Evolutionary conservation across 2,113 vertebrate genomes (phyloP), one percentile per base, ranked within the genome.

Genomic region (Silurus asotus): DNA sequence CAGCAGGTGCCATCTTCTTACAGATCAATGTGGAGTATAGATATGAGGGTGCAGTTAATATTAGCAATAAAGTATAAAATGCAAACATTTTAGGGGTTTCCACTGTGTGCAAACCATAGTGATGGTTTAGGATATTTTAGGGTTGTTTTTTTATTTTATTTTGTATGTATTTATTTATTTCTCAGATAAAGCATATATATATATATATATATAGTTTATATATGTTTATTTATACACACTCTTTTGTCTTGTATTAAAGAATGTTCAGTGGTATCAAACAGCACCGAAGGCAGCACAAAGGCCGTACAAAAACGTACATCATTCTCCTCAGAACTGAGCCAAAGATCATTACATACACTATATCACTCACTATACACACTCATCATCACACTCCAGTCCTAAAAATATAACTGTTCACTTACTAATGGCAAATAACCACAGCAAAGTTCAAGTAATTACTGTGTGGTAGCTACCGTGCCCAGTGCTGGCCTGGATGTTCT

Each of bases 61-160:
- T 88, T 69, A 88, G 83, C 64, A 37, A 72, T 64, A 64, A 80
- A 58, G 37, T 83, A 86, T 79, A 81, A 77, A 88, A 84, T 77
- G 84, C 53, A 83, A 55, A 78, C 74, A 81, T 81, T 84, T 86
- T 83, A 80, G 83, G 51, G 25, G 14, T 17, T 55, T 69, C 17
- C 14, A 6, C 6, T 78, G 20, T 82, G 49, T 55, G 49, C 19
- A 23, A 65, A 72, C 62, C 48, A 56, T 58, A 72, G 53, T 69
- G 76, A n/a, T 10, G 53, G 62, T 62, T 79, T 25, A 49, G 53
- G 4, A 72, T 37, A 58, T 59, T n/a, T 74, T 75, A 61, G 14
- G 25, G 19, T 56, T 53, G 37, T 20, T 70, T 58, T 0, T 7
- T 59, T 6, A 17, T 59, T 59, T 67, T 25, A n/a, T 11, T 15